Evolutionary conservation across 2,113 vertebrate genomes (phyloP).

Genomic region (Melanerpes formicivorus): DNA sequence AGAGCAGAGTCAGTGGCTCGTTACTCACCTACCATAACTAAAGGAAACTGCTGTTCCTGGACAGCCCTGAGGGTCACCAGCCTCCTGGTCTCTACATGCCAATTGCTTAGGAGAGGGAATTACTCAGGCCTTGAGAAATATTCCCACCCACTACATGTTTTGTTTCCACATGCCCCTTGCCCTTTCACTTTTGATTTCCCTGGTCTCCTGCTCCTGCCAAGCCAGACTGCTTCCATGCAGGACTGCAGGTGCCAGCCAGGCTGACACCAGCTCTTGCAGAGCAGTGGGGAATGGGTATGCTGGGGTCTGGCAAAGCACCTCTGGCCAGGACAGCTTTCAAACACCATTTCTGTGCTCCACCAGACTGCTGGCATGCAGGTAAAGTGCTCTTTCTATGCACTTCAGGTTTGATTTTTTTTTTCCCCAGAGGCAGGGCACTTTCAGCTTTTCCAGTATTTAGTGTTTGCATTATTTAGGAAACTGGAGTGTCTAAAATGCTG

Average conservation of each 20-base stretch:
- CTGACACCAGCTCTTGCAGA: background rate
- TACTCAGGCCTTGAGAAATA: background rate
- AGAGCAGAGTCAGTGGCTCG: background rate
- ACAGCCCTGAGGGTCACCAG: background rate
- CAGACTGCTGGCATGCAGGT: background rate
- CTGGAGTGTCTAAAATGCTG: background rate
- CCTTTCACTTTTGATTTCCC: background rate
- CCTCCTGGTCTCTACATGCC: background rate
- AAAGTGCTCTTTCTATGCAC: background rate
- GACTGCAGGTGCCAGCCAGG: rapidly evolving
- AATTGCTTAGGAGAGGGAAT: background rate
- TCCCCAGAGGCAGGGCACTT: background rate
- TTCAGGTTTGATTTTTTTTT: background rate
- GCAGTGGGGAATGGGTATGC: background rate
- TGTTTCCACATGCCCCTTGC: background rate
- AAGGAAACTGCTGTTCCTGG: background rate
- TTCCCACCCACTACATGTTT: background rate
- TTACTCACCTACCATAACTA: background rate
- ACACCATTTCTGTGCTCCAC: background rate
- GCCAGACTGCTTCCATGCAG: background rate
- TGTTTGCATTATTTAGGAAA: background rate
- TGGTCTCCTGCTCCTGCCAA: background rate
- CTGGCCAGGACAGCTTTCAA: background rate
- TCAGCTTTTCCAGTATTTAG: background rate
- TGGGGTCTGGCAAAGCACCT: background rate